Base-by-base conservation (phyloP, 2,113 vertebrate genomes). In the Xiphorhynchus elegans region DNA sequence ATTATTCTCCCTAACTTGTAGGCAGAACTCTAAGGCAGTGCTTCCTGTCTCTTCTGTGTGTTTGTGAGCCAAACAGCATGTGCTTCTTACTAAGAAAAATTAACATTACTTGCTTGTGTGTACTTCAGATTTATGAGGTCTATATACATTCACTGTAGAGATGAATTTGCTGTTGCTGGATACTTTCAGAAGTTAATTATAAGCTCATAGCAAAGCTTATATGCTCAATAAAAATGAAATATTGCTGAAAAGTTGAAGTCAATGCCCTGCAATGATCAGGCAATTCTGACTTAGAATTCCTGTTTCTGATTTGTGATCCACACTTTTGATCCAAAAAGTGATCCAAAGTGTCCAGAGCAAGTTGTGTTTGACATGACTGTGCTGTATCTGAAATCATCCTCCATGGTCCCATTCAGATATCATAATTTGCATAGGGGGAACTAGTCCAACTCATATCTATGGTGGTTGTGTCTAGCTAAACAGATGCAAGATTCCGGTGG, bases 61-160 rank as follows among this genome's bases (percentile, higher is more conserved):
- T 84, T 64, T 42, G 19, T 69, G 35, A 78, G 39, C 58, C 68
- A 29, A 49, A 29, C 18, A 25, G 13, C 18, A 17, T 55, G 40
- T 87, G 13, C 24, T 69, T 80, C 52, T 52, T 69, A 70, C 26
- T 63, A 13, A 64, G 44, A 75, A 82, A 74, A 1, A 1, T 53
- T 49, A 67, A 67, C 11, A 31, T 94, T 46, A 44, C 39, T 59
- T 84, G 26, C 10, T 84, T 0, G 0, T 21, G 9, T 40, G 6
- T 5, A 25, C 28, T 55, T 94, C 44, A 76, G 49, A 33, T 91
- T 91, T 91, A 50, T 86, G 47, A 86, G 42, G 87, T 91, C 13
- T 56, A 0, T 8, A 6, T 62, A 14, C 10, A 23, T 58, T 80
- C 39, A 56, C 14, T 14, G 26, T 47, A 64, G 28, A 77, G 33